Percentiles rank a stretch among this genome's conserved stretches.
Evolutionary conservation across 1,140 invertebrate species (phyloP).

Genomic region (Lanistes nyassanus): DNA sequence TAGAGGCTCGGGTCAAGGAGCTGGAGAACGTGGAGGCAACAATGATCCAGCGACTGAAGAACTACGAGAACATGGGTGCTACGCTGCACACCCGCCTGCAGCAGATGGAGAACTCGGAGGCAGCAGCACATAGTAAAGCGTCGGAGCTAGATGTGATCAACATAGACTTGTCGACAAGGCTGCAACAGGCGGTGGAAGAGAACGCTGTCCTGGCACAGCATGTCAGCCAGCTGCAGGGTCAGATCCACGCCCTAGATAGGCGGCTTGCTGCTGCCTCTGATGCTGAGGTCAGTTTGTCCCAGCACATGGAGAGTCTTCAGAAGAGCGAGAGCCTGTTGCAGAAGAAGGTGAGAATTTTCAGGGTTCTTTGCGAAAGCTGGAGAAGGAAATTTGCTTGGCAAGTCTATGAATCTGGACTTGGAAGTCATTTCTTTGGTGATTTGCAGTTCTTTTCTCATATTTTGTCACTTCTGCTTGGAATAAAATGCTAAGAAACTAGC

Average conservation of each 20-base stretch:
- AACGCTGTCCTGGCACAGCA: conserved; percentile 50
- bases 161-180: conserved; percentile 46
- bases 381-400: no score
- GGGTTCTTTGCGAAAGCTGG: no score
- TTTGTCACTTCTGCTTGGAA: no score
- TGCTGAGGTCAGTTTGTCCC: conserved; percentile 43
- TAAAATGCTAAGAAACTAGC: no score
- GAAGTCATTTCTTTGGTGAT: no score
- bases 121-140: conserved; percentile 49
- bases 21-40: conserved; percentile 53
- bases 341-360: conserved; percentile 40
- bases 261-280: conserved; percentile 44
- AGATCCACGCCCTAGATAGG: conserved; percentile 45
- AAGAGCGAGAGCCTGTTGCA: conserved; percentile 49
- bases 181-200: conserved; percentile 55
- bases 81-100: conserved; percentile 43
- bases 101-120: conserved; percentile 50
- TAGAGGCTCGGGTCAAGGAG: conserved; percentile 52
- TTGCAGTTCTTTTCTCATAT: no score
- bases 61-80: conserved; percentile 54
- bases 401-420: no score
- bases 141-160: conserved; percentile 55
- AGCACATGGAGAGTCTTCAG: conserved; percentile 48
- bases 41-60: conserved; percentile 48
- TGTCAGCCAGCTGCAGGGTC: conserved; percentile 42